Percentiles rank a stretch among this genome's conserved stretches.
These are phyloP conservation scores for Eupithecia vulgata DNA, from an alignment of 2,888 invertebrate species.

Conservation along the genomic window DNA sequence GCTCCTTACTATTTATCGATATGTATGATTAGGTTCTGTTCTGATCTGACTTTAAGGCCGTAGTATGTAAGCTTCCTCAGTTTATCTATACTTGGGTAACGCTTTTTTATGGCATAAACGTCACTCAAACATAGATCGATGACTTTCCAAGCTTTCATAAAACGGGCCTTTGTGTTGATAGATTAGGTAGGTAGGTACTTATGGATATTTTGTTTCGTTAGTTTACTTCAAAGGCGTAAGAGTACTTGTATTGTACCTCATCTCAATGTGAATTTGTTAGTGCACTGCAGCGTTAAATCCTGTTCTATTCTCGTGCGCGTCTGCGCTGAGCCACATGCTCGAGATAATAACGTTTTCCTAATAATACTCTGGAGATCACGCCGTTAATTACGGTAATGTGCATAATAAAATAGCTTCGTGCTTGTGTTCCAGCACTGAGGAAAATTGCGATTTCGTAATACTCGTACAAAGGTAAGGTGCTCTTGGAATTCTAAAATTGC, in stretches of 20 bases:
- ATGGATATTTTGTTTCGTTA: background rate
- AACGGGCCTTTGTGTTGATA: background rate
- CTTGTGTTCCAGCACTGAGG: constrained; percentile 29
- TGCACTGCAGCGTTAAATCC: constrained; percentile 40
- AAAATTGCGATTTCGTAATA: constrained; percentile 28
- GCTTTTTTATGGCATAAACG: too few species aligned
- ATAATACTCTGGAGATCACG: constrained; percentile 39
- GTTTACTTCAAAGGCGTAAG: constrained; percentile 14
- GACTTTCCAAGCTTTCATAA: too few species aligned
- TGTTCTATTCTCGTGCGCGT: constrained; percentile 54
- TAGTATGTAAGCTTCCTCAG: too few species aligned
- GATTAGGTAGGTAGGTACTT: background rate
- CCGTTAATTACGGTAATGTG: constrained; percentile 38
- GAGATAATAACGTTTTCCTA: constrained; percentile 48
- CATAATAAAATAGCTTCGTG: constrained; percentile 32
- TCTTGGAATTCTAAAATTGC: background rate
- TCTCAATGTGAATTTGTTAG: constrained; percentile 31
- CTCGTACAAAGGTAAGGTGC: background rate
- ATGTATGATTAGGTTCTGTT: background rate
- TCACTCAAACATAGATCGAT: too few species aligned
- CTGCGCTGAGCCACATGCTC: constrained; percentile 51
- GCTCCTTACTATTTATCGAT: background rate
- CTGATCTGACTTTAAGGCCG: background rate
- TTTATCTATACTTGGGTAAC: too few species aligned
- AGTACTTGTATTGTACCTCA: constrained; percentile 5